Conservation (phyloP, 2,113 vertebrate genomes). For the Catharus fuscescens region DNA sequence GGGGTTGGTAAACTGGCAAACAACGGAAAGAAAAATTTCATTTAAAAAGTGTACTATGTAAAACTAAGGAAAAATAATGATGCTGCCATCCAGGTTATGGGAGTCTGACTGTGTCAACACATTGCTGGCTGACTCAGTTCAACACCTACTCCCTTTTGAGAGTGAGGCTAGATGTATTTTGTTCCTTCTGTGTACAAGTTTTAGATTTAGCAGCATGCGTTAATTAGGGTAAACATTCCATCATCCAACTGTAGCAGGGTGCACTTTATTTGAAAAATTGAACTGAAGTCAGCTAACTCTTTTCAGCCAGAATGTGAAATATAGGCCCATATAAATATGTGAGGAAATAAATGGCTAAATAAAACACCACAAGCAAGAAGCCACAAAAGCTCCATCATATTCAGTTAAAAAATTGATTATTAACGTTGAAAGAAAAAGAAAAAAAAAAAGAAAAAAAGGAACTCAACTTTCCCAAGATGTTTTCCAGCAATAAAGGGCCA, state of each 20-base stretch:
- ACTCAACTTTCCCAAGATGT: background rate
- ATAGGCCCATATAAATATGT: background rate
- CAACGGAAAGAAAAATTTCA: background rate
- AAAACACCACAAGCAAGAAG: background rate
- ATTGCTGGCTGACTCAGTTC: background rate
- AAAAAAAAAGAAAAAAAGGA: background rate
- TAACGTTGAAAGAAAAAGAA: background rate
- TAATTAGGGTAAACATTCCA: background rate
- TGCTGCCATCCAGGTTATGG: background rate
- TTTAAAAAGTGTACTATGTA: background rate
- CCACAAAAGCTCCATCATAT: background rate
- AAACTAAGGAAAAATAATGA: background rate
- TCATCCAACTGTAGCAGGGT: background rate
- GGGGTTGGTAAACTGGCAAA: background rate
- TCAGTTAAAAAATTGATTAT: background rate
- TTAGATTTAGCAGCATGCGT: background rate
- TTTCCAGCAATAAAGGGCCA: background rate
- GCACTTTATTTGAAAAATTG: background rate
- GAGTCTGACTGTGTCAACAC: background rate
- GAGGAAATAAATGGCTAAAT: background rate
- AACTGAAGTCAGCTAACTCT: background rate
- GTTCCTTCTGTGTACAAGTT: background rate
- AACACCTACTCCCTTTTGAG: background rate
- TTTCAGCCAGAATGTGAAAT: background rate
- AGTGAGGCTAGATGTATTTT: background rate